Evolutionary conservation across 2,113 vertebrate genomes (phyloP).

Genomic region (Paralichthys olivaceus): DNA sequence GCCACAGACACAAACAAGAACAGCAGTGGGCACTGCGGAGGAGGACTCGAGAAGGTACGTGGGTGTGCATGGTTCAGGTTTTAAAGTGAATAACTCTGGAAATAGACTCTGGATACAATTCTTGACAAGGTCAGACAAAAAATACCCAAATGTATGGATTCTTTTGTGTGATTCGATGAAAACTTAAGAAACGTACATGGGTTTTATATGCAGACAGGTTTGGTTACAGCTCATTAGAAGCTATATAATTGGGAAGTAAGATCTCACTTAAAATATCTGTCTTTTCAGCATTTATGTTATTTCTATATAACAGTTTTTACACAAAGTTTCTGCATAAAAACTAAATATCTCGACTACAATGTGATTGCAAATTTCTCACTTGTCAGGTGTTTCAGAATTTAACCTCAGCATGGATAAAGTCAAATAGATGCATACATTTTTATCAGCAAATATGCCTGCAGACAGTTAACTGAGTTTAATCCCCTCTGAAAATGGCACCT

Average conservation of each 20-base stretch:
- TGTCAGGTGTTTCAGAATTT: slow-evolving; percentile 4
- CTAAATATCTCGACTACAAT: neutral
- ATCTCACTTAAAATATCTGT: slow-evolving; percentile 11
- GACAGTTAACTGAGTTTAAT: slow-evolving; percentile 52
- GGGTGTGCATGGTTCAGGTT: slow-evolving; percentile 5
- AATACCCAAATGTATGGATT: neutral
- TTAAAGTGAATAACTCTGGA: slow-evolving; percentile 12
- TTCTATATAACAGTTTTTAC: neutral
- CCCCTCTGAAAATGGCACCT: slow-evolving; percentile 49
- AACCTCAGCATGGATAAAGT: neutral
- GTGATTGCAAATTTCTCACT: neutral
- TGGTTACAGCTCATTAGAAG: neutral
- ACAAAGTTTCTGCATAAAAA: neutral
- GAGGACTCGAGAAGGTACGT: slow-evolving; percentile 24
- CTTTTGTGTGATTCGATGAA: neutral
- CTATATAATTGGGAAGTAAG: neutral
- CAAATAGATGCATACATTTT: slow-evolving; percentile 30
- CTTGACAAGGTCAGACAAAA: neutral
- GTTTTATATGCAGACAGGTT: neutral
- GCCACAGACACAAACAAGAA: slow-evolving; percentile 49
- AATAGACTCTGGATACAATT: neutral
- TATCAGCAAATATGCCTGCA: slow-evolving; percentile 34
- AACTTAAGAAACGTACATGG: neutral
- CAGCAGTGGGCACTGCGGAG: slow-evolving; percentile 21
- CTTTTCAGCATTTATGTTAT: neutral